Base-by-base conservation (phyloP, 2,888 invertebrate species). In the Monochamus alternatus region DNA sequence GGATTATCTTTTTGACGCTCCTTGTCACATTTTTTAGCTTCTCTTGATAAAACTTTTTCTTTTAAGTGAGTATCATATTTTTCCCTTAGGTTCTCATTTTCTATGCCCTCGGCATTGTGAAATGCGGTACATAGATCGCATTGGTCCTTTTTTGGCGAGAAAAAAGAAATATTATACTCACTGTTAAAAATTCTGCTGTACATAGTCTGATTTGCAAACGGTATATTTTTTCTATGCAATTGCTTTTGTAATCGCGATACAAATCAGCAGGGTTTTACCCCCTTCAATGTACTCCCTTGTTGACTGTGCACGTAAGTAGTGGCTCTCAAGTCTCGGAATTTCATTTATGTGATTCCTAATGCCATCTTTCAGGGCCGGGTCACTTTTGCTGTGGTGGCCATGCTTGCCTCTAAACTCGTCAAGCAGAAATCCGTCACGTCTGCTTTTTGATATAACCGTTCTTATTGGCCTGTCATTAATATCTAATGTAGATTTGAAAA, bases 341-440 rank as follows among this genome's bases (percentile, higher is more conserved):
- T n/a, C 3, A 14, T 58, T 14, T 12, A 58, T 58, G 14, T 58
- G 58, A 14, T 10, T n/a, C 9, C 4, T n/a, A 7, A 58, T 3
- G 14, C 58, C 58, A 58, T n/a, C 1, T 14, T 58, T 58, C 14
- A 58, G n/a, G 5, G 3, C 58, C 3, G 3, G 5, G 14, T 58
- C 58, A 14, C n/a, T 14, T 58, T 58, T 58, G 4, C 3, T 12
- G 10, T 58, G 22, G 58, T 58, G 3, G 3, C 8, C 8, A 14
- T 58, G 58, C 4, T 58, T 58, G 58, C 58, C 58, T 58, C 58
- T n/a, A 4, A 58, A n/a, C 4, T 58, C 58, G n/a, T 58, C 5
- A 14, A 3, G 4, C n/a, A 14, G 5, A 58, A 58, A 58, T 7
- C 58, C 58, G 4, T 7, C 7, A 3, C 14, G 0, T 58, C 3